Evolutionary conservation across 2,888 invertebrate species (phyloP), one percentile per base, ranked within the genome.

Genomic region (Epinotia brunnichana): DNA sequence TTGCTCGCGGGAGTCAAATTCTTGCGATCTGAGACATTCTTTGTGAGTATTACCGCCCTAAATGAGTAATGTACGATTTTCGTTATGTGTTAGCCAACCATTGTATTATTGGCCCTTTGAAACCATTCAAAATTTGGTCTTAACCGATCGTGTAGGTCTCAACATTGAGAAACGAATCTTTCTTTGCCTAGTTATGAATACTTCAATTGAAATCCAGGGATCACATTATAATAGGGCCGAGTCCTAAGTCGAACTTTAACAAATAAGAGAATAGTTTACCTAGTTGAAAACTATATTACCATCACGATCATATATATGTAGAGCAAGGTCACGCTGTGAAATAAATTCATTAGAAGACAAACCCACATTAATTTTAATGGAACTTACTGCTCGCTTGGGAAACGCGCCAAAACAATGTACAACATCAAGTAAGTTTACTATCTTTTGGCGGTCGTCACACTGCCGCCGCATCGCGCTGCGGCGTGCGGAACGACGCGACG

Each of bases 331-430:
- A 68, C 61, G 17, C 44, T 54, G 44, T 41, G 67, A 68, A 41
- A 44, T 57, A 56, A 61, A 68, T 72, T 72, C 54, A 62, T 72
- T 68, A 51, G 19, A 57, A 72, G 35, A 72, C 68, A 72, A 72
- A 68, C 56, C 68, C 61, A 68, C 72, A 72, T 72, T 72, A 68
- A 48, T 68, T 72, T 62, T 62, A 72, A 56, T 60, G 59, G 68
- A 60, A n/a, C 64, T 41, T 71, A 66, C 41, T 44, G 51, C 48
- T 41, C 41, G 53, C 60, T 71, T 71, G 71, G 66, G 71, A 71
- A 66, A 71, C 15, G 10, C 21, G 39, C 64, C 11, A 39, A 61
- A 54, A 71, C 71, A 71, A 71, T 71, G 35, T 29, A 21, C 51
- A 24, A 13, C 19, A 24, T 64, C 63, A 35, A 21, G 48, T 51